These are phyloP conservation scores for Pogona vitticeps DNA, from an alignment of 2,113 vertebrate species.

Conservation along the genomic window DNA sequence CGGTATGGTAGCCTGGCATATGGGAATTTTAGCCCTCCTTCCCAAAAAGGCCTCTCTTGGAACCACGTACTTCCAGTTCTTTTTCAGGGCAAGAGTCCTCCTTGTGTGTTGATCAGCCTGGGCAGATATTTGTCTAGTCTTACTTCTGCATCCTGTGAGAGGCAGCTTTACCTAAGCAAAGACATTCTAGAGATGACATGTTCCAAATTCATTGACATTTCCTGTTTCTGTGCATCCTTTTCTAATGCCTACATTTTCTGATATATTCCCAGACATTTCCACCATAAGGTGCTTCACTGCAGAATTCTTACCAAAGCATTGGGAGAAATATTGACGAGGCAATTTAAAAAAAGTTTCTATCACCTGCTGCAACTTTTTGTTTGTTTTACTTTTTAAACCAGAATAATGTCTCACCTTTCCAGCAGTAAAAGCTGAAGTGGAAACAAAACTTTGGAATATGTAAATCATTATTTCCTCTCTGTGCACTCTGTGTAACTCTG, in stretches of 20 bases:
- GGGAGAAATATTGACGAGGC: background rate
- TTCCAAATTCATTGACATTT: background rate
- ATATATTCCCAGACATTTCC: too few relatives aligned
- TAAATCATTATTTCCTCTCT: background rate
- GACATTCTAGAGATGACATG: background rate
- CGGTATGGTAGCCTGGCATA: slow-evolving; percentile 74
- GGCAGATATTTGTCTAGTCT: background rate
- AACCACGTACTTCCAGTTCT: background rate
- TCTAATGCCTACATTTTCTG: too few relatives aligned
- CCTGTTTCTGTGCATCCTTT: background rate
- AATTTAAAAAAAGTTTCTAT: too few relatives aligned
- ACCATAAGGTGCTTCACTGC: too few relatives aligned
- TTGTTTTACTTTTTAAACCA: background rate
- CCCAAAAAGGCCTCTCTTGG: background rate
- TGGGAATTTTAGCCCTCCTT: background rate
- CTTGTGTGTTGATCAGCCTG: background rate
- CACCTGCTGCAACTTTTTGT: background rate
- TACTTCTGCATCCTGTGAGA: background rate
- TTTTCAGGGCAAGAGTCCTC: background rate
- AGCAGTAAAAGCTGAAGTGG: background rate
- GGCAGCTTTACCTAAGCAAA: background rate
- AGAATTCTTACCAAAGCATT: too few relatives aligned
- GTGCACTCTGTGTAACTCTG: background rate
- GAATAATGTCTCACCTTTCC: background rate
- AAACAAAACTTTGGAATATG: background rate